Evolutionary conservation across 2,797 vertebrate species (phyloP).

Genomic region (Poecilia picta): DNA sequence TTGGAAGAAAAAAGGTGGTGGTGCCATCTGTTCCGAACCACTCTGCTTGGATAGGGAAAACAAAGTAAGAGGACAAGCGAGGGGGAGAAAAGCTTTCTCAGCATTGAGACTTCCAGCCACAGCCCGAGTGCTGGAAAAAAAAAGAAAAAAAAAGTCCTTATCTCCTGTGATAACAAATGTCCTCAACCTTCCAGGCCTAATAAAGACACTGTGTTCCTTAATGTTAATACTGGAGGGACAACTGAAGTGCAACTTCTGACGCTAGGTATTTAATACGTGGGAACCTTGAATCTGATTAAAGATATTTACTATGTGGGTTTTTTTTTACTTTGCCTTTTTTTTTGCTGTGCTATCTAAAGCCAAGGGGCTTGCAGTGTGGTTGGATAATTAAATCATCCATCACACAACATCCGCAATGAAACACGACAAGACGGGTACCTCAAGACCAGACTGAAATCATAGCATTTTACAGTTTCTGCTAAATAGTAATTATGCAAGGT

Average conservation of each 20-base stretch:
- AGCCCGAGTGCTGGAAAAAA: conserved; percentile 36
- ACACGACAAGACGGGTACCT: conserved; percentile 37
- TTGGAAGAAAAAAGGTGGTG: conserved; percentile 80
- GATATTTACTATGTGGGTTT: conserved; percentile 48
- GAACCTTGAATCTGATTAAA: conserved; percentile 66
- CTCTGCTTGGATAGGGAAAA: conserved; percentile 61
- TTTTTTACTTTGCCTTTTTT: conserved; percentile 7
- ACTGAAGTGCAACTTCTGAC: conserved; percentile 52
- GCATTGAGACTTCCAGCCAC: conserved; percentile 42
- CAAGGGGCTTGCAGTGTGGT: conserved; percentile 61
- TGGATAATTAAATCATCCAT: conserved; percentile 79
- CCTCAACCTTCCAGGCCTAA: conserved; percentile 20
- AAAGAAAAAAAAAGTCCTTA: conserved; percentile 30
- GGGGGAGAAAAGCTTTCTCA: conserved; percentile 49
- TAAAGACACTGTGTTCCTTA: conserved; percentile 48
- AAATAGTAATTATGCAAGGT: conserved; percentile 50
- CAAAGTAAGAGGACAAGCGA: conserved; percentile 22
- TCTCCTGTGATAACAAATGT: conserved; percentile 62
- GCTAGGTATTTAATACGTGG: conserved; percentile 70
- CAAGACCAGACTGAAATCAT: conserved; percentile 45
- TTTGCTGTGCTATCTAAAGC: conserved; percentile 57
- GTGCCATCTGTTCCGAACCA: conserved; percentile 81
- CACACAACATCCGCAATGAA: conserved; percentile 52
- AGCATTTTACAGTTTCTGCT: conserved; percentile 52
- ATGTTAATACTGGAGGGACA: conserved; percentile 38